phyloP scores from a whole-genome alignment of 1,140 invertebrate genomes.

The Drosophila hydei region DNA sequence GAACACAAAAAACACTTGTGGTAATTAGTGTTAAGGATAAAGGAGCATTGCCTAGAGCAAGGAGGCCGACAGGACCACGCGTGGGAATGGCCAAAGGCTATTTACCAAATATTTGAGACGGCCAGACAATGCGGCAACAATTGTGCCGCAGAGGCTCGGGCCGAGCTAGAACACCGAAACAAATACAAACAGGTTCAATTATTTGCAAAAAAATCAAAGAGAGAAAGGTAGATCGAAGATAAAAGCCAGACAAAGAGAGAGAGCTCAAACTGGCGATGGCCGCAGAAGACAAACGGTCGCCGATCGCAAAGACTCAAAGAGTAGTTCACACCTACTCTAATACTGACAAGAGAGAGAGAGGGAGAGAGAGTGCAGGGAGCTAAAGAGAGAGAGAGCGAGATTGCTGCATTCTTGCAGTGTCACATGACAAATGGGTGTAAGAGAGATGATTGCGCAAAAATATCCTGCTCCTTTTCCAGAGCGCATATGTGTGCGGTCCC shows the following conservation, averaged over 20 bases:
- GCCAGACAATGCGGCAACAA: constrained; percentile 68
- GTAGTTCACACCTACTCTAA: constrained; percentile 59
- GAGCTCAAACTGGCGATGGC: constrained; percentile 28
- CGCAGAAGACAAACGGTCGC: constrained; percentile 55
- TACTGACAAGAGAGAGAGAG: constrained; percentile 14
- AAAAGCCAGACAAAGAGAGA: constrained; percentile 4
- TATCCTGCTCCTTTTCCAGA: constrained; percentile 50
- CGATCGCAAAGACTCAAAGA: constrained; percentile 29
- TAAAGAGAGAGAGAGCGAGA: neutral
- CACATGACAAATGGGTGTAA: constrained; percentile 24
- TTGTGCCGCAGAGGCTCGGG: constrained; percentile 6
- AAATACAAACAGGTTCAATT: constrained; percentile 76
- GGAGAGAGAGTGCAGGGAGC: neutral
- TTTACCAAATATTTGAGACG: constrained; percentile 72
- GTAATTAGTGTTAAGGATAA: constrained; percentile 73
- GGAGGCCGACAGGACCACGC: constrained; percentile 50
- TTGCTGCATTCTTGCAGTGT: constrained; percentile 19
- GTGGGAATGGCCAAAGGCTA: constrained; percentile 59
- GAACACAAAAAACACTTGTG: constrained; percentile 68
- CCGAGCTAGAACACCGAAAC: constrained; percentile 10
- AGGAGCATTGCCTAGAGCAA: constrained; percentile 48
- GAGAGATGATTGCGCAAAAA: constrained; percentile 78
- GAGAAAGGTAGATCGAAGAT: constrained; percentile 4
- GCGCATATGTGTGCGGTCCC: constrained; percentile 57
- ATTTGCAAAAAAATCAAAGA: constrained; percentile 60